Base-by-base conservation (phyloP, 2,888 invertebrate genomes). In the Caenorhabditis imperialis region DNA sequence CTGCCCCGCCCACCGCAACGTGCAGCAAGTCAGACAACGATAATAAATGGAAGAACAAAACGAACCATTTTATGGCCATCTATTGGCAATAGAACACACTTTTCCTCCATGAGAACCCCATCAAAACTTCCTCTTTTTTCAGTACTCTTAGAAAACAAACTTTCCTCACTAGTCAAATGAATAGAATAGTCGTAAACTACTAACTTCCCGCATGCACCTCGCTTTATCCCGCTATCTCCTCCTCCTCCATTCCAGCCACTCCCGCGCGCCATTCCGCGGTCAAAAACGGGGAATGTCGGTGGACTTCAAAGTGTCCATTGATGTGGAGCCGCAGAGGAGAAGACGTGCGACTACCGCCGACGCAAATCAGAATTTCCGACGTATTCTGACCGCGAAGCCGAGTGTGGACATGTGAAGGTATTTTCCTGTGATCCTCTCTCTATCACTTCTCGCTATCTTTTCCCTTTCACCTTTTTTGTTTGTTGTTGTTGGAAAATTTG, bases 231-330 rank as follows among this genome's bases (percentile, higher is more conserved):
- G 12, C 16, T 20, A 3, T 6, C 53, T 42, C 40, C 8, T 51
- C 33, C 25, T 42, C 40, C n/a, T 44, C 61, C 25, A 22, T 70
- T 70, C 42, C 70, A 70, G 70, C n/a, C n/a, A n/a, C n/a, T n/a
- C n/a, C n/a, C n/a, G n/a, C n/a, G n/a, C n/a, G n/a, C n/a, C n/a
- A n/a, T n/a, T n/a, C n/a, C n/a, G 45, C 7, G 62, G 54, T 1
- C 51, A 55, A n/a, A 62, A 58, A 20, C 71, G 71, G 20, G 62
- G 71, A 53, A 71, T 71, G 71, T 71, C 71, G 5, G 71, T 71
- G 14, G 71, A 71, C 37, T 71, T 71, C 20, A 62, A 71, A 16
- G 16, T 38, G 1, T 55, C 53, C 0, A 51, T 62, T 20, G 71
- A 71, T 27, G 18, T 55, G 14, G 51, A 53, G 16, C 71, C 57